phyloP scores from a whole-genome alignment of 2,888 invertebrate genomes.

The Gerosis bhagava region DNA sequence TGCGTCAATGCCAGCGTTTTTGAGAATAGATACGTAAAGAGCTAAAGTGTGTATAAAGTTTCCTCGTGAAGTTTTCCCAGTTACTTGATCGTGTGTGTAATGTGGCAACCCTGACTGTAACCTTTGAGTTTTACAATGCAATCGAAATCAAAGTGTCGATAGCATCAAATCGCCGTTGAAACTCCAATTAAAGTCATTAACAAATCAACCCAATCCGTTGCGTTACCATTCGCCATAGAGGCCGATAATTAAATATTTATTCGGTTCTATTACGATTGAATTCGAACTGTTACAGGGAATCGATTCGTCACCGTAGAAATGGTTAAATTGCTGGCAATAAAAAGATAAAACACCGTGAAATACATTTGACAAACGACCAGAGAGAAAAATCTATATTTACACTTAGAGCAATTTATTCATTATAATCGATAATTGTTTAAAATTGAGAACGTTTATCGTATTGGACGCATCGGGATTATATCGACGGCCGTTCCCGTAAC shows the following conservation, averaged over 20 bases:
- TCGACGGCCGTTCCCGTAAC: conserved; percentile 56
- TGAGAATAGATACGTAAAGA: no score
- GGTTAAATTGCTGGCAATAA: conserved; percentile 60
- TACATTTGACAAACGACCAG: conserved; percentile 64
- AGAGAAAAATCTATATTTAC: conserved; percentile 64
- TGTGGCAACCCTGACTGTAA: conserved; percentile 7
- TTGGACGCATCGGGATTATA: conserved; percentile 45
- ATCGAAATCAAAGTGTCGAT: conserved; percentile 34
- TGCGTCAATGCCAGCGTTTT: no score
- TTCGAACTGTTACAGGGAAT: conserved; percentile 63
- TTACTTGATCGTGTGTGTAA: no score
- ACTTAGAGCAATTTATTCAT: conserved; percentile 50
- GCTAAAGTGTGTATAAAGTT: no score
- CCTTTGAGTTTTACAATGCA: conserved; percentile 36
- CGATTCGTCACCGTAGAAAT: conserved; percentile 72
- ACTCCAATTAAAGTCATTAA: conserved; percentile 65
- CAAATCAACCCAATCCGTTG: conserved; percentile 61
- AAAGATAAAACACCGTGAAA: conserved; percentile 63
- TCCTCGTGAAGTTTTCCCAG: no score
- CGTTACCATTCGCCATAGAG: conserved; percentile 75
- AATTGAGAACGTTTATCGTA: conserved; percentile 55
- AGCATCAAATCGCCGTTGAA: conserved; percentile 40
- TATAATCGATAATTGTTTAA: conserved; percentile 68
- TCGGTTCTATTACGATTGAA: conserved; percentile 70
- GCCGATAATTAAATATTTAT: conserved; percentile 76